Conservation (phyloP, 1,140 invertebrate species). For the Panagrolaimus sp. region DNA sequence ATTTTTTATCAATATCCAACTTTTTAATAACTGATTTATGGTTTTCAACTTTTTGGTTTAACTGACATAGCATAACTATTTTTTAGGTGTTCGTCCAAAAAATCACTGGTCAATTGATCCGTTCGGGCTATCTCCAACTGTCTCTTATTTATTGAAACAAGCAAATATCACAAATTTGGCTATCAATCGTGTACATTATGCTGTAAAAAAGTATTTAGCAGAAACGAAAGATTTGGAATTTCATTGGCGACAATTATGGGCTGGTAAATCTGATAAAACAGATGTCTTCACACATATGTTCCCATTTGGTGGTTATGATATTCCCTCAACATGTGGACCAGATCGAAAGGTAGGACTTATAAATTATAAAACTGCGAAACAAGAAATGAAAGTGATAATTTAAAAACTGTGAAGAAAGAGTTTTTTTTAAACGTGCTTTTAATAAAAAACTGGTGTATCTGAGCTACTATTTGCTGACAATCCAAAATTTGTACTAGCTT, state of each 20-base stretch:
- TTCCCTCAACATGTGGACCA: background rate
- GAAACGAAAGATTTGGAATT: slow-evolving; percentile 76
- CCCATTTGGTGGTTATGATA: slow-evolving; percentile 71
- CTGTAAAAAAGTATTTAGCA: slow-evolving; percentile 83
- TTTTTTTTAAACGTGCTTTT: too few species aligned
- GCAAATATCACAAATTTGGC: slow-evolving; percentile 78
- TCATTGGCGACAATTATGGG: slow-evolving; percentile 83
- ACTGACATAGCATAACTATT: slow-evolving; percentile 8
- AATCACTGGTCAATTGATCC: slow-evolving; percentile 90
- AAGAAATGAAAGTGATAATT: too few species aligned
- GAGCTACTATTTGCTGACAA: too few species aligned
- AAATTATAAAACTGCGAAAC: too few species aligned
- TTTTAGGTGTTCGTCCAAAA: slow-evolving; percentile 55
- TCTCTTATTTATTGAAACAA: slow-evolving; percentile 78
- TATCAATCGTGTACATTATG: slow-evolving; percentile 84
- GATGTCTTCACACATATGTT: slow-evolving; percentile 92
- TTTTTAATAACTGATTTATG: too few species aligned
- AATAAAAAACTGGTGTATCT: too few species aligned
- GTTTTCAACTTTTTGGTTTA: too few species aligned
- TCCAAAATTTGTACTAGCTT: too few species aligned
- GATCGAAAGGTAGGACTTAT: background rate
- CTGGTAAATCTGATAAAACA: slow-evolving; percentile 60
- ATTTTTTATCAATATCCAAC: too few species aligned
- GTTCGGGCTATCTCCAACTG: slow-evolving; percentile 79
- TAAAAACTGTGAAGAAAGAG: too few species aligned